phyloP scores from a whole-genome alignment of 2,888 invertebrate species.

The Pharmacophagus antenor region DNA sequence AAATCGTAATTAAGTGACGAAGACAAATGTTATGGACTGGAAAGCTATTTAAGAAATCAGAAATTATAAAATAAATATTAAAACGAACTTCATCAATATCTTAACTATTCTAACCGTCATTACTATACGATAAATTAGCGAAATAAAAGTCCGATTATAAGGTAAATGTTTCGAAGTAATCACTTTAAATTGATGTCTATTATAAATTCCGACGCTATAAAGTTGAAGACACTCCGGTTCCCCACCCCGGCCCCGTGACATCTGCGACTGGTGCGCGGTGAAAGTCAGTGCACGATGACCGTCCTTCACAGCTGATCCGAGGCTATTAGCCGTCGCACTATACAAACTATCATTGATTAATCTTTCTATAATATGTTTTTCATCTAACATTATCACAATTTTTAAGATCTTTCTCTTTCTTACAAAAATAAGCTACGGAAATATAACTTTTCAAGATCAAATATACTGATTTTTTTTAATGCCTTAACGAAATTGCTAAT shows the following conservation, averaged over 20 bases:
- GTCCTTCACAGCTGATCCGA: constrained; percentile 32
- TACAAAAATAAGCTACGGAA: background rate
- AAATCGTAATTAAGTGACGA: background rate
- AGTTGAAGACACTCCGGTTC: constrained; percentile 14
- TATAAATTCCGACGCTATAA: background rate
- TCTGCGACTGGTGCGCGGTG: constrained; percentile 24
- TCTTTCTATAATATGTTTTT: too few relatives aligned
- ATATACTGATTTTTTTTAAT: too few relatives aligned
- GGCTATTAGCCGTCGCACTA: constrained; percentile 6
- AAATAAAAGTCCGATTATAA: background rate
- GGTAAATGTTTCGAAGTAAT: too few relatives aligned
- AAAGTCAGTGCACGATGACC: constrained; percentile 30
- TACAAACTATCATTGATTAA: constrained; percentile 10
- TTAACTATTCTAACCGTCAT: background rate
- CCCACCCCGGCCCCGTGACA: constrained; percentile 11
- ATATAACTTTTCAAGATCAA: background rate
- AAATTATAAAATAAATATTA: background rate
- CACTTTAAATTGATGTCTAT: background rate
- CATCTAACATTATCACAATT: too few relatives aligned
- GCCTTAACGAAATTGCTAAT: background rate
- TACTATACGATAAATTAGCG: background rate
- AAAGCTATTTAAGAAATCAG: background rate
- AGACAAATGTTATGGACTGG: background rate
- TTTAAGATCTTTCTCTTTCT: too few relatives aligned
- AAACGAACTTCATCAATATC: background rate